These are phyloP conservation scores for Mythimna loreyi DNA, from an alignment of 2,888 invertebrate species.

Conservation along the genomic window DNA sequence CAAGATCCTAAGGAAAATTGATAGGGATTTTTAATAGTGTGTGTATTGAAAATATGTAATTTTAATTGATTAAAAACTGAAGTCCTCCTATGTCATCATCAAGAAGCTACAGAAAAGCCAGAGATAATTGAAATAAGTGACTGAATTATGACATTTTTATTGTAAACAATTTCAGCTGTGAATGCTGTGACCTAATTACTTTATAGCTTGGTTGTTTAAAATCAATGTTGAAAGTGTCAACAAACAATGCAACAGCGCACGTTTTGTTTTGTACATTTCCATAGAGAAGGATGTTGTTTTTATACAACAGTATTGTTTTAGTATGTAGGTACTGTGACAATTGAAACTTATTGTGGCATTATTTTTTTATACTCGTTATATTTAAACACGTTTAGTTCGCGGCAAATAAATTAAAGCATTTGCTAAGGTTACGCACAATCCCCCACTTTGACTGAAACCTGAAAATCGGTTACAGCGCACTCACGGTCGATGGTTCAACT, in stretches of 20 bases:
- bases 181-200: slow-evolving; percentile 14
- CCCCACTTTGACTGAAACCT: too few species aligned
- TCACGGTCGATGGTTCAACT: too few species aligned
- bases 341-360: neutral
- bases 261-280: slow-evolving; percentile 17
- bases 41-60: too few species aligned
- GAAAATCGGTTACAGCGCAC: too few species aligned
- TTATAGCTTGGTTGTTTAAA: slow-evolving; percentile 21
- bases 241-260: slow-evolving; percentile 14
- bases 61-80: too few species aligned
- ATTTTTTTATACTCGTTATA: neutral
- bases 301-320: slow-evolving; percentile 1
- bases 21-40: too few species aligned
- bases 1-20: too few species aligned
- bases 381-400: too few species aligned
- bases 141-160: neutral
- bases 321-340: neutral
- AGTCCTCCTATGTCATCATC: too few species aligned
- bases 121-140: neutral
- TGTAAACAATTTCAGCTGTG: neutral
- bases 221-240: slow-evolving; percentile 32
- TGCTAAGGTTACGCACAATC: too few species aligned
- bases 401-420: too few species aligned
- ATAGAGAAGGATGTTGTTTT: neutral
- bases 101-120: neutral